Evolutionary conservation across 2,888 invertebrate species (phyloP).

Genomic region (Neoascia interrupta): DNA sequence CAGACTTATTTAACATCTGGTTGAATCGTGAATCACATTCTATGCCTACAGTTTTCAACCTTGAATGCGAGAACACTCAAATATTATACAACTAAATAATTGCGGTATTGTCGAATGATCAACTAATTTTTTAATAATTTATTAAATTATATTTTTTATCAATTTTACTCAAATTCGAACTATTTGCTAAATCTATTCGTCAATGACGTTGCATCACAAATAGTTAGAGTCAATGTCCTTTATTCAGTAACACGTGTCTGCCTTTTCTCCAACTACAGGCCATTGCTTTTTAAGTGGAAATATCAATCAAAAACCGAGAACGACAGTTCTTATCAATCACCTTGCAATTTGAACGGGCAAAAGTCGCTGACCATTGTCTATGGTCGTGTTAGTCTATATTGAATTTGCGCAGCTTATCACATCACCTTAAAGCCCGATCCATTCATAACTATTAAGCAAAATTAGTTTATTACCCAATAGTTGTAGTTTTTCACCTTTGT

Average conservation of each 20-base stretch:
- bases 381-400: conserved; percentile 18
- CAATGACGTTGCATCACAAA: neutral
- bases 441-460: conserved; percentile 1
- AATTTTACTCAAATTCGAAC: too few relatives aligned
- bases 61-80: too few relatives aligned
- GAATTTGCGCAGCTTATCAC: conserved; percentile 6
- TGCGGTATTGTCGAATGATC: too few relatives aligned
- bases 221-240: conserved; percentile 4
- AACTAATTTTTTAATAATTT: too few relatives aligned
- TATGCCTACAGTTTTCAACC: too few relatives aligned
- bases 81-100: too few relatives aligned
- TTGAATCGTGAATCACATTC: too few relatives aligned
- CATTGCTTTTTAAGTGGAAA: neutral
- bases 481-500: too few relatives aligned
- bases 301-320: neutral
- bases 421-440: neutral
- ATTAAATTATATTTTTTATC: too few relatives aligned
- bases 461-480: neutral
- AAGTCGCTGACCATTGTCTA: conserved; percentile 32
- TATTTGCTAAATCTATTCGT: too few relatives aligned
- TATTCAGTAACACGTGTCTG: conserved; percentile 9
- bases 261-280: neutral
- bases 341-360: neutral
- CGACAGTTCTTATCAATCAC: conserved; percentile 2
- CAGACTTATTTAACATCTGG: too few relatives aligned